Base-by-base conservation (phyloP, 2,888 invertebrate genomes). In the Leptopterna dolabrata region DNA sequence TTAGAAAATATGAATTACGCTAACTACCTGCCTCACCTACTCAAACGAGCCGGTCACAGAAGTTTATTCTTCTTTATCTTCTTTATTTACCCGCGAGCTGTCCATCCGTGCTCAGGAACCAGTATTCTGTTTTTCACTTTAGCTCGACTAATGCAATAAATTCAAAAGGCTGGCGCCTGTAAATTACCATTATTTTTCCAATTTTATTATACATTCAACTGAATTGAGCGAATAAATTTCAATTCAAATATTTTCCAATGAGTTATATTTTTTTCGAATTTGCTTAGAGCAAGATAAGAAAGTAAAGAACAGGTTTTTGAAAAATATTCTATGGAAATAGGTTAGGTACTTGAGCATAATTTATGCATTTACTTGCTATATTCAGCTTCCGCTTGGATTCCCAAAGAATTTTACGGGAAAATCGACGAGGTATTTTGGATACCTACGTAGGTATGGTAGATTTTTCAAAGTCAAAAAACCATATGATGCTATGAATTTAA, bases 1-100 rank as follows among this genome's bases (percentile, higher is more conserved):
- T 63, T 27, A 73, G 30, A 73, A 73, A 73, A 73, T 41, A 73
- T 73, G 73, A 73, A 73, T 73, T 73, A 73, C 41, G 29, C 73
- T 73, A 73, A 73, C 73, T 73, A 30, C 36, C 36, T 11, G 14
- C 36, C 30, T 73, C 73, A 73, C 73, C 73, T 73, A 30, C 30
- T 36, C 73, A 73, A 73, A 73, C 73, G 24, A 4, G 63, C 63
- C 63, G 63, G 11, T 19, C 63, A 24, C 63, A 7, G 19, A 63
- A 63, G 63, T 19, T 63, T 27, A 11, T 24, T 63, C 36, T 36
- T 36, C 7, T 36, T 36, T 7, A 36, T 63, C 16, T 47, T 47
- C 47, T 47, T 63, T 63, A n/a, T 63, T 24, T 27, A 11, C 63
- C 63, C 24, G 24, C 19, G 63, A 63, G 24, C 63, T 63, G 63